A percentile compares a stretch with the other conserved stretches of the same genome.
Conservation (phyloP, 2,888 invertebrate species). For the Euzophera pinguis region DNA sequence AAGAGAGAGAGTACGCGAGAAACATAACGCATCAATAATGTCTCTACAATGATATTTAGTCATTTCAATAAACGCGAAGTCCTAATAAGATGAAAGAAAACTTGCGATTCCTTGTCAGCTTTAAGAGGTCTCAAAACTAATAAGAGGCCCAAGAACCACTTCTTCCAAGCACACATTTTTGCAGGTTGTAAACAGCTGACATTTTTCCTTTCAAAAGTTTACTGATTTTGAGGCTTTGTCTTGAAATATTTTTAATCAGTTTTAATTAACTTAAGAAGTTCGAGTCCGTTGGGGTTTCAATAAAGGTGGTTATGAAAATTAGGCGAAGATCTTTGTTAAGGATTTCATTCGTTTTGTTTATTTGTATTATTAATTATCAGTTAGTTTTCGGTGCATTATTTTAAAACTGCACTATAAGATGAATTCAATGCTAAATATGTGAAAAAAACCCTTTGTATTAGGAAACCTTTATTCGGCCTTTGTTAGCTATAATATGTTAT, state of each 20-base stretch:
- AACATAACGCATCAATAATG: no score
- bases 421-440: no score
- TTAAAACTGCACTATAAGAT: no score
- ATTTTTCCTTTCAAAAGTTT: conserved; percentile 7
- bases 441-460: no score
- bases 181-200: conserved; percentile 4
- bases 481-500: no score
- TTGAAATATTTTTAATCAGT: not conserved
- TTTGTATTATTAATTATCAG: no score
- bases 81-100: conserved; percentile 34
- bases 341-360: no score
- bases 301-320: not conserved
- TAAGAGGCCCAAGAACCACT: conserved; percentile 16
- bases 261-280: conserved; percentile 5
- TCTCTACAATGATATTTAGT: not conserved
- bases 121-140: conserved; percentile 31
- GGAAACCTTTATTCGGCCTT: no score
- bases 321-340: no score
- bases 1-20: no score
- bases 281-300: not conserved
- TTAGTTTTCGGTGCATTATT: no score
- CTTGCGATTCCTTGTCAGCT: conserved; percentile 31
- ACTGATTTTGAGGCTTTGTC: not conserved
- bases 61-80: conserved; percentile 21
- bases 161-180: conserved; percentile 1